Evolutionary conservation across 2,888 invertebrate genomes (phyloP).

Genomic region (Apodemia mormo): DNA sequence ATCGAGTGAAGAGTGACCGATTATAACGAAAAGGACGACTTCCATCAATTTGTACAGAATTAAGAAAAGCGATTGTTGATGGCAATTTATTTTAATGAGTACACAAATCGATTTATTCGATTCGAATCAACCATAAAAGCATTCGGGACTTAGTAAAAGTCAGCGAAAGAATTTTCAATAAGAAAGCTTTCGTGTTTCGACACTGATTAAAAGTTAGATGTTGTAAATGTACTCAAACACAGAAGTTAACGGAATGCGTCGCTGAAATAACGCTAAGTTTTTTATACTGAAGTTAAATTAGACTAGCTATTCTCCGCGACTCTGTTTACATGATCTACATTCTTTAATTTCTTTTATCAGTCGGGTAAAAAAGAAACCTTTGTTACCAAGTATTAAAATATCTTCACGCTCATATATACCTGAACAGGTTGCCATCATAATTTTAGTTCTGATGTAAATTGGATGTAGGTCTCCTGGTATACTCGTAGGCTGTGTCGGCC

Average conservation of each 20-base stretch:
- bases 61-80: constrained; percentile 49
- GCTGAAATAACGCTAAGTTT: not conserved
- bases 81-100: constrained; percentile 61
- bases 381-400: too few species aligned
- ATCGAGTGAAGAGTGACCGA: constrained; percentile 31
- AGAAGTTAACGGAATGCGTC: not conserved
- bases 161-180: constrained; percentile 14
- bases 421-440: too few species aligned
- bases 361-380: too few species aligned
- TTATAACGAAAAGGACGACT: not conserved
- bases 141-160: constrained; percentile 2
- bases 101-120: constrained; percentile 44
- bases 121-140: constrained; percentile 1
- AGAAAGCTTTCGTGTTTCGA: not conserved
- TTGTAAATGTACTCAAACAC: constrained; percentile 1
- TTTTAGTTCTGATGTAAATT: too few species aligned
- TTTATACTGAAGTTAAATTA: not conserved
- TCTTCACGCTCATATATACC: too few species aligned
- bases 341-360: too few species aligned
- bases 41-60: constrained; percentile 53
- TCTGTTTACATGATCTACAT: too few species aligned
- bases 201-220: constrained; percentile 12
- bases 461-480: too few species aligned
- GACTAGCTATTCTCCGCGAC: too few species aligned
- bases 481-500: too few species aligned